Conservation (phyloP, 2,113 vertebrate species). For the Siniperca knerii region DNA sequence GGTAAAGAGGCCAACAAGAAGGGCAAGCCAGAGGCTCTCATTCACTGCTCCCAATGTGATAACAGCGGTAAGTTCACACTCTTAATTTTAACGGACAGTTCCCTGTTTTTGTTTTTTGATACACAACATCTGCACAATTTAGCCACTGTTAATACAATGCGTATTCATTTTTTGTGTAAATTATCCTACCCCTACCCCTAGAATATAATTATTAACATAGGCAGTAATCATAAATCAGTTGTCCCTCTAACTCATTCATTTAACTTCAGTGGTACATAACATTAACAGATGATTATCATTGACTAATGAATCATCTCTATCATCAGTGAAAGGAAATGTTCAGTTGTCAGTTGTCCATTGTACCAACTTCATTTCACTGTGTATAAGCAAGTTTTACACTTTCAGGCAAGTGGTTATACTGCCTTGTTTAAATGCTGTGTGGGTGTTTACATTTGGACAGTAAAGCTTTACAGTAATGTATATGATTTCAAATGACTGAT, state of each 20-base stretch:
- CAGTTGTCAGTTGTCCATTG: neutral
- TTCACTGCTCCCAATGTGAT: conserved; percentile 99
- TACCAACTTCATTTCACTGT: conserved; percentile 7
- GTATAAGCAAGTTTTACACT: neutral
- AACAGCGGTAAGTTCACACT: conserved; percentile 94
- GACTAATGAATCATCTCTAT: neutral
- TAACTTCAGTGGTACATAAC: neutral
- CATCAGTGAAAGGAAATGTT: neutral
- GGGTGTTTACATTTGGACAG: neutral
- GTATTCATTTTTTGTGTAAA: neutral
- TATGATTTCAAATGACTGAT: neutral
- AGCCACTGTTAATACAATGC: neutral
- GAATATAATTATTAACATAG: neutral
- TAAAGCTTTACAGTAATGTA: neutral
- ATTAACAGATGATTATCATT: neutral
- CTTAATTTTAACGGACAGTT: conserved; percentile 33
- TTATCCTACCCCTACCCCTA: neutral
- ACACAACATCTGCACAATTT: neutral
- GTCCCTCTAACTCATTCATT: neutral
- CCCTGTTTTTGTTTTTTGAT: conserved; percentile 1
- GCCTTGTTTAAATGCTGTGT: neutral
- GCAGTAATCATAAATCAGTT: neutral
- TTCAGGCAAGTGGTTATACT: neutral
- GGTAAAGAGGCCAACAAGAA: conserved; percentile 99
- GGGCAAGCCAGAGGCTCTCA: conserved; percentile 95